A percentile compares a stretch with the other conserved stretches of the same genome.
Conservation (phyloP, 2,797 vertebrate genomes). For the Streptopelia turtur region DNA sequence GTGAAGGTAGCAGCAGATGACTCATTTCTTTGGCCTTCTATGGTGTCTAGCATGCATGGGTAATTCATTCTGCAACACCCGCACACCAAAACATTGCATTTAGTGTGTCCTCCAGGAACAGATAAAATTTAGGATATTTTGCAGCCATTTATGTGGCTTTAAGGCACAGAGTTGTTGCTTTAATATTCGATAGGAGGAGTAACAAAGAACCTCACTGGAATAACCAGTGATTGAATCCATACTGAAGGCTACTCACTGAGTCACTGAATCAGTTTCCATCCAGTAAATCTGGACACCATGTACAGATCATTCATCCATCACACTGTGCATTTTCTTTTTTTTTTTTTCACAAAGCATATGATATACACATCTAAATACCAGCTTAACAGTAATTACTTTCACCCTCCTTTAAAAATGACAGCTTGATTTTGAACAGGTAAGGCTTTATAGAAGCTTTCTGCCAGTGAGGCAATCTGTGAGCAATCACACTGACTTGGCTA, state of each 20-base stretch:
- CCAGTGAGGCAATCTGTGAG: background rate
- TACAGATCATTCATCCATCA: background rate
- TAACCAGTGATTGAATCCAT: background rate
- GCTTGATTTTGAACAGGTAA: conserved; percentile 4
- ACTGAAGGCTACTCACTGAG: background rate
- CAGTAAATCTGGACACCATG: background rate
- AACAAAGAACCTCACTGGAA: background rate
- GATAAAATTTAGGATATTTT: background rate
- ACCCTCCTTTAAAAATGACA: background rate
- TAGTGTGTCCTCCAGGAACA: background rate
- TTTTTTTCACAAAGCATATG: background rate
- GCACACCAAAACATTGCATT: background rate
- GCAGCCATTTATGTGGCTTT: background rate
- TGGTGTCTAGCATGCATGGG: background rate
- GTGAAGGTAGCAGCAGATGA: background rate
- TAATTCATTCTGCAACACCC: background rate
- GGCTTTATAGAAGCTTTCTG: background rate
- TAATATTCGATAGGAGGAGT: background rate
- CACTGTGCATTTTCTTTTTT: background rate
- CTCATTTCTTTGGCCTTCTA: background rate
- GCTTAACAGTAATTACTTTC: background rate
- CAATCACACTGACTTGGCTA: background rate
- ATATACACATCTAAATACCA: background rate
- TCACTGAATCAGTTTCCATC: background rate
- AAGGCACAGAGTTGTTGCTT: background rate